phyloP scores from a whole-genome alignment of 2,888 invertebrate species.

The Girardia tigrina region DNA sequence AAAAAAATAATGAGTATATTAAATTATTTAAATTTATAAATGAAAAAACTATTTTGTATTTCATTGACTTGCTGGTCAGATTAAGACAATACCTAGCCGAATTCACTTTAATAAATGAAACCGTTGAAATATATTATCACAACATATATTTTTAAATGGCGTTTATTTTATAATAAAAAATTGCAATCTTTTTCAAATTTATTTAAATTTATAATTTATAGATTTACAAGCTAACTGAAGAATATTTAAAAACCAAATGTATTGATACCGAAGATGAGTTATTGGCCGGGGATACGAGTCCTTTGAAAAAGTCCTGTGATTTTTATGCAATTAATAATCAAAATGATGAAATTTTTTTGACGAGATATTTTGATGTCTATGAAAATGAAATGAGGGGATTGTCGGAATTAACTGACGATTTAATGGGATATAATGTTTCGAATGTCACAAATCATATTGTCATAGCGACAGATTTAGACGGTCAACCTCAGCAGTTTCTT shows the following conservation, averaged over 20 bases:
- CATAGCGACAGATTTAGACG: neutral
- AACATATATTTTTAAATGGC: too few relatives aligned
- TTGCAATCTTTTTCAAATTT: too few relatives aligned
- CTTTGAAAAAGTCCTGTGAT: neutral
- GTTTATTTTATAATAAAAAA: too few relatives aligned
- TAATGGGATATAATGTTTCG: neutral
- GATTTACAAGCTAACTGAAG: slow-evolving; percentile 32
- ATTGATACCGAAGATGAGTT: slow-evolving; percentile 31
- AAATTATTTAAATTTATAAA: too few relatives aligned
- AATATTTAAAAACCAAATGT: slow-evolving; percentile 29
- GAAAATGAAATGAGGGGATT: neutral
- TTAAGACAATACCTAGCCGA: too few relatives aligned
- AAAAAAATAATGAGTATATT: too few relatives aligned
- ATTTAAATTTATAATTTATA: too few relatives aligned
- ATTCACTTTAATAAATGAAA: too few relatives aligned
- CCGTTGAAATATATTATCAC: too few relatives aligned
- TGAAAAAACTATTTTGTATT: too few relatives aligned
- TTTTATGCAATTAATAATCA: neutral
- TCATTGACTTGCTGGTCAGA: too few relatives aligned
- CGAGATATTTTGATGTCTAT: neutral
- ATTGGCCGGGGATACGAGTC: neutral
- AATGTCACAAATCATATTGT: neutral
- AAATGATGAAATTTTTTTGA: slow-evolving; percentile 27
- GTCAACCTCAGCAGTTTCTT: neutral
- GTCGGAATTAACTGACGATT: neutral